Percentiles rank a stretch among this genome's conserved stretches.
phyloP scores from a whole-genome alignment of 2,113 vertebrate genomes.

The Dinomys branickii region DNA sequence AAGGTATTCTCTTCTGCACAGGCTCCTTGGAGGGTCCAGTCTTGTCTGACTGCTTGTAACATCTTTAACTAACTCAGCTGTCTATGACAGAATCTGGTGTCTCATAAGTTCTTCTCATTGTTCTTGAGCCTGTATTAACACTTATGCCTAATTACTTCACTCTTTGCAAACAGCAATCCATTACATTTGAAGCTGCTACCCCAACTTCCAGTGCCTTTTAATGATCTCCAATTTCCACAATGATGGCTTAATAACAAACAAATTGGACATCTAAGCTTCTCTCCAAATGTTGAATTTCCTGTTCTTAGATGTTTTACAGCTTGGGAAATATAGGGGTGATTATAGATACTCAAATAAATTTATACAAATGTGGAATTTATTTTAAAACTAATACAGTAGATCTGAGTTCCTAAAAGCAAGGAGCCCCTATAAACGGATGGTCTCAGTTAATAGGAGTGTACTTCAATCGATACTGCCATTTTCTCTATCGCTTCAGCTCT shows the following conservation, averaged over 20 bases:
- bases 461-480: neutral
- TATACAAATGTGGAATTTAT: neutral
- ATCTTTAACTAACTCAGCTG: neutral
- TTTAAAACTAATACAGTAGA: neutral
- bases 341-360: neutral
- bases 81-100: neutral
- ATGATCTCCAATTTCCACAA: neutral
- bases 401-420: neutral
- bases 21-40: neutral
- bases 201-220: accelerated
- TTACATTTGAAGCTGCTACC: neutral
- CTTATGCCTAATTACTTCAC: neutral
- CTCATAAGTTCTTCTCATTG: neutral
- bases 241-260: neutral
- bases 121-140: neutral
- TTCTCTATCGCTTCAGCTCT: neutral
- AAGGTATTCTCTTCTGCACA: neutral
- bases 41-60: neutral
- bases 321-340: neutral
- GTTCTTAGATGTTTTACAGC: neutral
- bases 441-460: neutral
- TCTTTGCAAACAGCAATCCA: neutral
- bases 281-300: neutral
- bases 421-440: neutral
- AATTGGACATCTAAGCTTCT: neutral